phyloP scores from a whole-genome alignment of 2,113 vertebrate species.

The Eulemur macaco region DNA sequence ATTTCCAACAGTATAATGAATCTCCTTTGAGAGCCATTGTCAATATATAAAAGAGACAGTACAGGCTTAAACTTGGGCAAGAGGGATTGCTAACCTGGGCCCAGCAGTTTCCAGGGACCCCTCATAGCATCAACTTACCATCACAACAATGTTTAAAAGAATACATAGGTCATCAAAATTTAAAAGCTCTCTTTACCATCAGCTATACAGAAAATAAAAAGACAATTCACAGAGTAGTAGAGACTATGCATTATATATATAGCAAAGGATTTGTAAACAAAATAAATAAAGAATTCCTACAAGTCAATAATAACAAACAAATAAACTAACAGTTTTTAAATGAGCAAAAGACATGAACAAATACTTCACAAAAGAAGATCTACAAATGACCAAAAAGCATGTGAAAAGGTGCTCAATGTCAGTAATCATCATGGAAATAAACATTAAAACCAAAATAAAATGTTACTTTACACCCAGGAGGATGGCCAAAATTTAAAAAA shows the following conservation, averaged over 20 bases:
- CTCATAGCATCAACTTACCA: background rate
- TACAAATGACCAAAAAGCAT: background rate
- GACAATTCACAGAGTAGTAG: background rate
- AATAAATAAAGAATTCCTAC: background rate
- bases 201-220: background rate
- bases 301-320: background rate
- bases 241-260: background rate
- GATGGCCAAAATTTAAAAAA: background rate
- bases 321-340: background rate
- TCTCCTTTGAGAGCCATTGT: background rate
- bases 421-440: background rate
- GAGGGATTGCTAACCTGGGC: background rate
- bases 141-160: background rate
- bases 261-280: background rate
- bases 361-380: background rate
- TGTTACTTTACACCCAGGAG: background rate
- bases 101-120: background rate
- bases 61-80: background rate
- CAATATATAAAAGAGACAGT: background rate
- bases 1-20: background rate
- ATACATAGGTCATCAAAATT: background rate
- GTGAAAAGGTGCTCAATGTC: background rate
- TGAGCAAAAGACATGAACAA: background rate
- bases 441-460: background rate
- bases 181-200: background rate